Conservation (phyloP, 2,888 invertebrate species). For the Oithona nana region DNA sequence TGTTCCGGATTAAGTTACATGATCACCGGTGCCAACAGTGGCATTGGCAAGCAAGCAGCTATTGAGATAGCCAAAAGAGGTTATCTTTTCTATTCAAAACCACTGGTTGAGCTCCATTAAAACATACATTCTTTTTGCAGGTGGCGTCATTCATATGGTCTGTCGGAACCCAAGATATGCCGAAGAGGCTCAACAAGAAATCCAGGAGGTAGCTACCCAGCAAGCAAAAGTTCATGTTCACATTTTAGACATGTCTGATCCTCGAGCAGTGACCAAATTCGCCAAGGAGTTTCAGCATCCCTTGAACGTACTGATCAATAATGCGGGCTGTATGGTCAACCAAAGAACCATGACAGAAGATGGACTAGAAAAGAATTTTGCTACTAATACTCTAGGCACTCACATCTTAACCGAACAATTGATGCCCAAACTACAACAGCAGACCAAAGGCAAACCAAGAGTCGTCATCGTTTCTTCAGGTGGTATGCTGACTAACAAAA, state of each 20-base stretch:
- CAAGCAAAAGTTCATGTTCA: slow-evolving; percentile 30
- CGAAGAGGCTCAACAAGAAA: slow-evolving; percentile 27
- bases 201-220: slow-evolving; percentile 27
- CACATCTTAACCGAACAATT: slow-evolving; percentile 29
- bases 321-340: slow-evolving; percentile 33
- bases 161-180: slow-evolving; percentile 30
- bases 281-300: slow-evolving; percentile 26
- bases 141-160: slow-evolving; percentile 32
- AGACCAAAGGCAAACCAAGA: slow-evolving; percentile 24
- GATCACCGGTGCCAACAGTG: slow-evolving; percentile 27
- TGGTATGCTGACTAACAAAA: slow-evolving; percentile 31
- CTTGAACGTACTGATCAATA: slow-evolving; percentile 31
- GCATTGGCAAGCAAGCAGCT: slow-evolving; percentile 29
- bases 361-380: slow-evolving; percentile 31
- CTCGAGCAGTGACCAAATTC: slow-evolving; percentile 28
- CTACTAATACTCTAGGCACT: slow-evolving; percentile 31
- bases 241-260: slow-evolving; percentile 30
- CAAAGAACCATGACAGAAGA: slow-evolving; percentile 24
- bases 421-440: slow-evolving; percentile 26
- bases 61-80: too few species aligned
- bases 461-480: slow-evolving; percentile 31
- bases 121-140: too few species aligned
- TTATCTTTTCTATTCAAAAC: too few species aligned
- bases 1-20: slow-evolving; percentile 22
- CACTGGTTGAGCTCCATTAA: too few species aligned